phyloP scores from a whole-genome alignment of 2,113 vertebrate genomes.

The Sylvia atricapilla region DNA sequence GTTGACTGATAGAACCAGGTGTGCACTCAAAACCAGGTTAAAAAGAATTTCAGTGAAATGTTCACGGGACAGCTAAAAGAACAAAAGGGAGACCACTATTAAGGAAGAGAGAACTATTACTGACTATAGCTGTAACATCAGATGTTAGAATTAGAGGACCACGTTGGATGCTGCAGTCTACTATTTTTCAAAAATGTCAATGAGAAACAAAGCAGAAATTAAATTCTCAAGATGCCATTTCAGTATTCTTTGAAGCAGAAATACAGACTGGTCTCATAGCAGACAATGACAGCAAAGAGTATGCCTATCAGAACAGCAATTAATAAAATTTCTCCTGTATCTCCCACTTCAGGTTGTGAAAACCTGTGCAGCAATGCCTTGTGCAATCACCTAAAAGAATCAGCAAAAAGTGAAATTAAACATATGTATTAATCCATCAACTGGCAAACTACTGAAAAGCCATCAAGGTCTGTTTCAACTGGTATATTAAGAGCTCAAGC shows the following conservation, averaged over 20 bases:
- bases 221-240: not conserved
- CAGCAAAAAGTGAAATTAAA: not conserved
- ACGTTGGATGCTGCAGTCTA: not conserved
- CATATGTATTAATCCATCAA: not conserved
- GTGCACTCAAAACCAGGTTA: not conserved
- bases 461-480: not conserved
- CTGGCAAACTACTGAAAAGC: not conserved
- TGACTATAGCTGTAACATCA: not conserved
- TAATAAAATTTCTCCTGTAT: not conserved
- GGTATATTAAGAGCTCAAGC: not conserved
- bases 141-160: not conserved
- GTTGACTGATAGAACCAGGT: not conserved
- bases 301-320: not conserved
- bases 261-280: not conserved
- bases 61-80: not conserved
- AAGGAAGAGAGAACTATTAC: not conserved
- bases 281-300: not conserved
- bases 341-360: not conserved
- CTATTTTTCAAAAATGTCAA: not conserved
- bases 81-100: not conserved
- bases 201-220: not conserved
- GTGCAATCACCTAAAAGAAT: not conserved
- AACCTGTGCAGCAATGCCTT: not conserved
- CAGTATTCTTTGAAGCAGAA: not conserved
- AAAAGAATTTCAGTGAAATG: not conserved